Percentiles rank a stretch among this genome's conserved stretches.
Evolutionary conservation across 2,113 vertebrate genomes (phyloP).

Genomic region (Nycticebus coucang): DNA sequence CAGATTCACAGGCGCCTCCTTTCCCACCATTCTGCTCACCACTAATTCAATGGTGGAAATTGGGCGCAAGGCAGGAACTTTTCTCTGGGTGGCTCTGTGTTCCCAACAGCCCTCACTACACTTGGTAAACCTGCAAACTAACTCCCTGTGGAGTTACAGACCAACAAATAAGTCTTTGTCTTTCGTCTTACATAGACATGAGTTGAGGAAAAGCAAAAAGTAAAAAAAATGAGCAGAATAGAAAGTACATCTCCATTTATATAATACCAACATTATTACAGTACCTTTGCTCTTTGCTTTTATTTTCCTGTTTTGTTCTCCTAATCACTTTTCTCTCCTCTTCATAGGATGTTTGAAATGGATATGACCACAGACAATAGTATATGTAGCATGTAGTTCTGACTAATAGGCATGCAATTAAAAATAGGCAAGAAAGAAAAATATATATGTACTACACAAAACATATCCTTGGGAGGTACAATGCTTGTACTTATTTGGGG

Average conservation of each 20-base stretch:
- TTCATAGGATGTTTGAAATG: neutral
- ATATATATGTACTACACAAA: neutral
- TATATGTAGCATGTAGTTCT: neutral
- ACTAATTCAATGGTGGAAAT: neutral
- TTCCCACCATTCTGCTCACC: neutral
- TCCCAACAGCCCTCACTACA: neutral
- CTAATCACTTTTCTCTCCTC: neutral
- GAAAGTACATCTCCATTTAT: neutral
- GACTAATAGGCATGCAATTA: neutral
- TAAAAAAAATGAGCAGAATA: neutral
- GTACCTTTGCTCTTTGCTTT: neutral
- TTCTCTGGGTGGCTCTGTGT: neutral
- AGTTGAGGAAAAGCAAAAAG: neutral
- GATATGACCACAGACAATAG: neutral
- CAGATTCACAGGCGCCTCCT: neutral
- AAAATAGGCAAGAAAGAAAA: slow-evolving; percentile 10
- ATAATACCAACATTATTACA: neutral
- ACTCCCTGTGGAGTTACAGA: neutral
- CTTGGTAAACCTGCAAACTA: neutral
- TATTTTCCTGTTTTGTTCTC: neutral
- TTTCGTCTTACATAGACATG: neutral
- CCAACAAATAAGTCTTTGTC: neutral
- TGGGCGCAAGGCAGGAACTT: neutral
- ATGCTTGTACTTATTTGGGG: neutral
- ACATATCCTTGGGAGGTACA: neutral